A percentile compares a stretch with the other conserved stretches of the same genome.
These are phyloP conservation scores for Digitonthophagus gazella DNA, from an alignment of 2,888 invertebrate species.

Conservation along the genomic window DNA sequence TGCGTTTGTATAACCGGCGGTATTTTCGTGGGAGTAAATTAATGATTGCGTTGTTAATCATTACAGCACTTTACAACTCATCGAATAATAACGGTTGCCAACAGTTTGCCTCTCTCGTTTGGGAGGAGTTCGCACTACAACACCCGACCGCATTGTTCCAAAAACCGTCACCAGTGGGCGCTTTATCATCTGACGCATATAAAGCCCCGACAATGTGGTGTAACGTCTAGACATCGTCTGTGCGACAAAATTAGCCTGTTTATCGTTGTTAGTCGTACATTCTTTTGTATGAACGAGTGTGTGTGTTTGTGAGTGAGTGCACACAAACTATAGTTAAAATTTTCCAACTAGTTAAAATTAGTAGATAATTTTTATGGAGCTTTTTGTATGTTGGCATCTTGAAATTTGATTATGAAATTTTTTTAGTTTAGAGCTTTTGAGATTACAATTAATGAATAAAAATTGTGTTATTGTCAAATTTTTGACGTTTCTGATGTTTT, in stretches of 20 bases:
- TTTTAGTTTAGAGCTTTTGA: no score
- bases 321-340: not conserved
- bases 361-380: no score
- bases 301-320: no score
- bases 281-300: no score
- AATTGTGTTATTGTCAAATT: no score
- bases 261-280: slow-evolving; percentile 38
- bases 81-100: not conserved
- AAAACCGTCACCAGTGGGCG: not conserved
- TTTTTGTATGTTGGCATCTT: no score
- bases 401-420: no score
- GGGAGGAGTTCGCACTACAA: not conserved
- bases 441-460: no score
- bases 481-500: no score
- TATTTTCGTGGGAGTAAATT: not conserved
- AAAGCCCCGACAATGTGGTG: slow-evolving; percentile 18
- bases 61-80: not conserved
- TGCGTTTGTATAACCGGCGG: not conserved
- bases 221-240: slow-evolving; percentile 38
- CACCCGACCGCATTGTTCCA: not conserved
- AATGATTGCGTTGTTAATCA: not conserved
- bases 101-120: not conserved
- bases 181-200: slow-evolving; percentile 8
- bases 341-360: no score
- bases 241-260: slow-evolving; percentile 38